phyloP scores from a whole-genome alignment of 2,113 vertebrate species.

The Orycteropus afer region DNA sequence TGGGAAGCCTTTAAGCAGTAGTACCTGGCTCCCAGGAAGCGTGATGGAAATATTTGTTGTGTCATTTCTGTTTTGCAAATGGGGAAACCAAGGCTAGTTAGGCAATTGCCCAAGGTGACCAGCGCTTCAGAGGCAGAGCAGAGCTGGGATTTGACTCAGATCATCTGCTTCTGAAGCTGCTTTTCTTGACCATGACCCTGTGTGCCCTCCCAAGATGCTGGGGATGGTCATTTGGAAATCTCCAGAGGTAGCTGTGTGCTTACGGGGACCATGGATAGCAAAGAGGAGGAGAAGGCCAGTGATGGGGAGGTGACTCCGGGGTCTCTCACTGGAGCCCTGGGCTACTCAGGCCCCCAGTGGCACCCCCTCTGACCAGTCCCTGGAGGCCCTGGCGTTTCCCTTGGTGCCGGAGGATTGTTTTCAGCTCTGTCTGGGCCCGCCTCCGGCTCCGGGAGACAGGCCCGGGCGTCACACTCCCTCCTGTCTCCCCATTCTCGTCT shows the following conservation, averaged over 20 bases:
- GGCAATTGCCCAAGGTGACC: background rate
- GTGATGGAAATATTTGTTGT: background rate
- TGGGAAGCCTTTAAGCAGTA: fast-evolving
- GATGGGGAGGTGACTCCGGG: background rate
- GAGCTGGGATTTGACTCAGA: background rate
- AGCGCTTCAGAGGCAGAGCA: background rate
- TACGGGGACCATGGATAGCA: fast-evolving
- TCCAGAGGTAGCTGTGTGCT: background rate
- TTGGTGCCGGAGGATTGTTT: constrained; percentile 80
- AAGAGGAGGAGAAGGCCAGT: background rate
- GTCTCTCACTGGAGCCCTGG: background rate
- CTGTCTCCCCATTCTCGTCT: constrained; percentile 71
- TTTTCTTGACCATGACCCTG: background rate
- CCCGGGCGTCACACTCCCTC: constrained; percentile 46
- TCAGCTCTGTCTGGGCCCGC: constrained; percentile 62
- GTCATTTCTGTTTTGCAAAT: background rate
- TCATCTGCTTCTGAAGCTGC: background rate
- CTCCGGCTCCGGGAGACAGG: constrained; percentile 50
- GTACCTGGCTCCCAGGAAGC: background rate
- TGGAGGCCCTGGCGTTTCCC: constrained; percentile 61
- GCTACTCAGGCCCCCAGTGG: constrained; percentile 48
- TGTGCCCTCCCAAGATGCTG: background rate
- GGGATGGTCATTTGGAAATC: background rate
- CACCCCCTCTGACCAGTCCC: constrained; percentile 56
- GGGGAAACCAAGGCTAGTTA: constrained; percentile 21